Evolutionary conservation across 2,888 invertebrate genomes (phyloP), one percentile per base, ranked within the genome.

Genomic region (Nomada ruficornis): DNA sequence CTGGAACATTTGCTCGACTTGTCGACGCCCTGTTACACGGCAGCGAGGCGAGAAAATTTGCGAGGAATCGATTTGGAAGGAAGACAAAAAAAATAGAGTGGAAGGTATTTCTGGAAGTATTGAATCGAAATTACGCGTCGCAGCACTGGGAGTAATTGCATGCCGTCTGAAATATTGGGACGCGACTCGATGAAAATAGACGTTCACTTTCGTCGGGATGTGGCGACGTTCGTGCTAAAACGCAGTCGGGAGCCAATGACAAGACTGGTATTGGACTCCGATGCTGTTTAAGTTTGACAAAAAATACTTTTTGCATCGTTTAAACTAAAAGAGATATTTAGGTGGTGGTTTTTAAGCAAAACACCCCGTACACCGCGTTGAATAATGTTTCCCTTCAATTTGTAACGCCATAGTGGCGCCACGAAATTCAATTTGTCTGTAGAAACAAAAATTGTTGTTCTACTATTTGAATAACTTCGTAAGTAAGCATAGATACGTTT

Each of bases 301-400:
- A 7, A 36, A 36, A 7, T 0, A 36, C 5, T 36, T 29, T 36
- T 36, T 36, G 36, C 36, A 7, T 5, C 36, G 36, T 36, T 36
- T 36, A 7, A 36, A 7, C 9, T 7, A 36, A 36, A 36, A 36
- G 36, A 36, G 36, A 7, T 36, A 36, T 5, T 36, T 36, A 7
- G 36, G 36, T 36, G 36, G 36, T 36, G 36, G 36, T 36, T 36
- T 36, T 7, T 36, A 36, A 36, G 36, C 36, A 36, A 36, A 36
- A 5, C 36, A 36, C 36, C 36, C 36, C 9, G 36, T 36, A 5
- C 7, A 13, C 15, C 13, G 7, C 4, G 13, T 2, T 23, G 59
- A 60, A 52, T 42, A 69, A 75, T 52, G 52, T 75, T 68, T 68
- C 9, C 50, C 42, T 69, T 42, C 20, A 5, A 75, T 68, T 59